A percentile compares a stretch with the other conserved stretches of the same genome.
Evolutionary conservation across 2,888 invertebrate genomes (phyloP).

Genomic region (Drosophila aldrichi): DNA sequence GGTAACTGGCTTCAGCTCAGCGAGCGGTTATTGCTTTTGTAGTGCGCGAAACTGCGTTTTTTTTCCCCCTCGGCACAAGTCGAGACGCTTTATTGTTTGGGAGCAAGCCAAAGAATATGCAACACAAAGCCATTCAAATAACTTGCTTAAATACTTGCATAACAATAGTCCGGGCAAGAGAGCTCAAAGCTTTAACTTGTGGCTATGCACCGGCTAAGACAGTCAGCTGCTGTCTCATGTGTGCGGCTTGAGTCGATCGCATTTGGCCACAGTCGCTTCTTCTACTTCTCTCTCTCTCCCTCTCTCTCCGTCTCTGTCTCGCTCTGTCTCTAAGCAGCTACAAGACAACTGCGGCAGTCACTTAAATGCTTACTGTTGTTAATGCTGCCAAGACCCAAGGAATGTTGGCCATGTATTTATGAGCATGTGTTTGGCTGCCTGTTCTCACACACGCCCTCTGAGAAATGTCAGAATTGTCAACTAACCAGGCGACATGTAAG

Average conservation of each 20-base stretch:
- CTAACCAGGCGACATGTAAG: conserved; percentile 45
- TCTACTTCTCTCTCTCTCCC: not conserved
- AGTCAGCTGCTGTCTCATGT: conserved; percentile 16
- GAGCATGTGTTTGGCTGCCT: conserved; percentile 2
- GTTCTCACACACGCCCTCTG: conserved; percentile 24
- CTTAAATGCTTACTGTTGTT: conserved; percentile 58
- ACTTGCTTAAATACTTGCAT: conserved; percentile 59
- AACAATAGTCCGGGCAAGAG: conserved; percentile 15
- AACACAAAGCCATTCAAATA: conserved; percentile 58
- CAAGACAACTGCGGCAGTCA: conserved; percentile 53
- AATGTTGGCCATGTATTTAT: conserved; percentile 43
- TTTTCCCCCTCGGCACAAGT: conserved; percentile 31
- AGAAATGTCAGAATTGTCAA: conserved; percentile 44
- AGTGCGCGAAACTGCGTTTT: conserved; percentile 39
- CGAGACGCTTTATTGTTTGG: conserved; percentile 53
- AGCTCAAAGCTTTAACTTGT: conserved; percentile 59
- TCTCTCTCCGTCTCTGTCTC: conserved; percentile 2
- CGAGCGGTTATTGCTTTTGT: conserved; percentile 42
- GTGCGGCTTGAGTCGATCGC: conserved; percentile 37
- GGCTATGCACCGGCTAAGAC: not conserved
- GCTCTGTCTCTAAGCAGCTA: conserved; percentile 6
- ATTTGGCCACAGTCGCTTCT: conserved; percentile 37
- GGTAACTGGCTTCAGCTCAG: conserved; percentile 41
- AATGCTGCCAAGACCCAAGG: conserved; percentile 52
- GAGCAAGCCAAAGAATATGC: conserved; percentile 63